Base-by-base conservation (phyloP, 2,888 invertebrate species). In the Callinectes sapidus region DNA sequence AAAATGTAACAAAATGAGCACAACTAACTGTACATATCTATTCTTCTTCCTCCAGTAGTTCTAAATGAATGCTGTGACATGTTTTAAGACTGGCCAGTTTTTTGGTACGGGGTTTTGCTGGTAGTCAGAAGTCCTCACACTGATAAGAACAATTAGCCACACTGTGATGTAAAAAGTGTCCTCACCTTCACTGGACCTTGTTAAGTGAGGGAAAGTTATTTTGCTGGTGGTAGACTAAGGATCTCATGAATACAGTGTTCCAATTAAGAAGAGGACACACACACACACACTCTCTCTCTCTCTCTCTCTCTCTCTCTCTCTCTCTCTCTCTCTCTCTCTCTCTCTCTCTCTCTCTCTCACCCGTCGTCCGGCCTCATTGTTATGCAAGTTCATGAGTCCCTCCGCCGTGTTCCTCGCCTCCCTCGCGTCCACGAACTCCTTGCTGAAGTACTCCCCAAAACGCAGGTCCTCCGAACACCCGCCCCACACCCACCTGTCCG, bases 381-480 rank as follows among this genome's bases (percentile, higher is more conserved):
- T 98, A 96, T 98, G 98, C 66, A 98, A 96, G 96, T 98, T 98
- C 97, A 98, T 98, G 90, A 98, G 96, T 1, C 98, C 98, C 90
- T 97, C 97, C 54, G 97, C 97, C 32, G 97, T 97, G 92, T 97
- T 97, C 91, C 96, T 96, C 95, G 97, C 97, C 96, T 98, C 98
- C 95, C 97, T 97, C 1, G 97, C 97, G 95, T 98, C 98, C 71
- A 98, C 97, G 96, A 98, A 98, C 95, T 98, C 97, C 95, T 97
- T 97, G 95, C 98, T 98, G 96, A 98, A 98, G 95, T 97, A 97
- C 95, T 98, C 97, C 5, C 98, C 98, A 95, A 97, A 98, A 95
- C 97, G 96, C 95, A 98, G 97, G 95, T 98, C 98, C 97, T 98
- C 98, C 71, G 98, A 98, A 96, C 98, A 98, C 0, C 98, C 98